Conservation (phyloP, 2,113 vertebrate genomes). For the Actinemys pallida region DNA sequence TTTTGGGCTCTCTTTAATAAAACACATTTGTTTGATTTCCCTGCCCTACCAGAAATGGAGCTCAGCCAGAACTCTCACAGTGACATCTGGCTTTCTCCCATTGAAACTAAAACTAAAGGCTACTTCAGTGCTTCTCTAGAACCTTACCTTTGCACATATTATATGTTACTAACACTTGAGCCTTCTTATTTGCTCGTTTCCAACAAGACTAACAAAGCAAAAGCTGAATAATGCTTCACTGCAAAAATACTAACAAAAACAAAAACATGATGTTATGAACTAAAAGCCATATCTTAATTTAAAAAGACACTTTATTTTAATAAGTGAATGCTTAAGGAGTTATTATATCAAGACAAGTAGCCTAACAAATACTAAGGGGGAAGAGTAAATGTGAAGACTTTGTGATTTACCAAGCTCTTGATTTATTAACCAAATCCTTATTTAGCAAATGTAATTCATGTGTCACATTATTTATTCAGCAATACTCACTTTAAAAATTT, state of each 20-base stretch:
- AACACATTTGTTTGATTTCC: neutral
- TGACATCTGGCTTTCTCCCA: conserved; percentile 54
- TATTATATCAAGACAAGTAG: neutral
- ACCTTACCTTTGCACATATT: conserved; percentile 20
- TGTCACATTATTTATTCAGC: neutral
- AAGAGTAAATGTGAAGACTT: neutral
- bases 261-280: conserved; percentile 29
- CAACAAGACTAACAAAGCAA: conserved; percentile 13
- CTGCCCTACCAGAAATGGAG: neutral
- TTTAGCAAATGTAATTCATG: neutral
- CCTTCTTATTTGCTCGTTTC: conserved; percentile 46
- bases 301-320: neutral
- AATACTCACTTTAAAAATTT: neutral
- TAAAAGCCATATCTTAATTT: neutral
- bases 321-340: neutral
- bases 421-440: neutral
- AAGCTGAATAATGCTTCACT: neutral
- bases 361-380: neutral
- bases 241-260: conserved; percentile 15
- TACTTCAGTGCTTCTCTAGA: conserved; percentile 60
- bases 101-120: conserved; percentile 50
- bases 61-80: neutral
- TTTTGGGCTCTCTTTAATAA: conserved; percentile 1
- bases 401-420: neutral
- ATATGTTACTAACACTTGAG: conserved; percentile 11